Percentiles rank a stretch among this genome's conserved stretches.
phyloP scores from a whole-genome alignment of 2,113 vertebrate species.

The Eleginops maclovinus region DNA sequence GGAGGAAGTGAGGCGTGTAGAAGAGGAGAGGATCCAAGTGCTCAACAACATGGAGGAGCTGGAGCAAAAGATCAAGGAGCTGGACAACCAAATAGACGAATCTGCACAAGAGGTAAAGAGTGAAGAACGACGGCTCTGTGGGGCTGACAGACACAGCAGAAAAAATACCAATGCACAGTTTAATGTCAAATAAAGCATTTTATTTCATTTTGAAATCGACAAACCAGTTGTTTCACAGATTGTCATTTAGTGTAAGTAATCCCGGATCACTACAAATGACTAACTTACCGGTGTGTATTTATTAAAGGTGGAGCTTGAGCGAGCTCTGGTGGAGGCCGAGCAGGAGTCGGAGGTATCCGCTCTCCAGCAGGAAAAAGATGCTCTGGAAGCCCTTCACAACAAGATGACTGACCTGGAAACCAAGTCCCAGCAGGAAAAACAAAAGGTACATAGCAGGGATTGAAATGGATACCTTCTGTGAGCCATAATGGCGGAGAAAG shows the following conservation, averaged over 20 bases:
- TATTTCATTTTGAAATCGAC: too few species aligned
- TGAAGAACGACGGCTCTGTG: not conserved
- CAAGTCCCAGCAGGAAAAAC: slow-evolving; percentile 91
- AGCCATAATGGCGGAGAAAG: not conserved
- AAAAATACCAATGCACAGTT: not conserved
- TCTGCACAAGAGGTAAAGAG: slow-evolving; percentile 90
- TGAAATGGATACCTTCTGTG: too few species aligned
- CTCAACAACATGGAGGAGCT: slow-evolving; percentile 95
- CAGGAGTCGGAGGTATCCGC: slow-evolving; percentile 92
- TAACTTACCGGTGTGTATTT: slow-evolving; percentile 9
- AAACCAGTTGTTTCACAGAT: too few species aligned
- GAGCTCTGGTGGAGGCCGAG: slow-evolving; percentile 94
- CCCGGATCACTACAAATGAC: not conserved
- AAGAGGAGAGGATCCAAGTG: slow-evolving; percentile 90
- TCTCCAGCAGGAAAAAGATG: slow-evolving; percentile 93
- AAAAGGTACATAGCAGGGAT: slow-evolving; percentile 86
- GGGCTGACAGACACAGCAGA: not conserved
- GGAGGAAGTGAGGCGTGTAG: slow-evolving; percentile 87
- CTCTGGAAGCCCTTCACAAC: slow-evolving; percentile 90
- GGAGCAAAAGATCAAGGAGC: slow-evolving; percentile 95
- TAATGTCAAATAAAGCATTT: not conserved
- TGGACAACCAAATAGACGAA: slow-evolving; percentile 97
- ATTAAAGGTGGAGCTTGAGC: slow-evolving; percentile 93
- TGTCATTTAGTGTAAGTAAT: not conserved
- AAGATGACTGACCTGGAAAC: slow-evolving; percentile 92